These are phyloP conservation scores for Strigops habroptila DNA, from an alignment of 2,113 vertebrate genomes.

Conservation along the genomic window DNA sequence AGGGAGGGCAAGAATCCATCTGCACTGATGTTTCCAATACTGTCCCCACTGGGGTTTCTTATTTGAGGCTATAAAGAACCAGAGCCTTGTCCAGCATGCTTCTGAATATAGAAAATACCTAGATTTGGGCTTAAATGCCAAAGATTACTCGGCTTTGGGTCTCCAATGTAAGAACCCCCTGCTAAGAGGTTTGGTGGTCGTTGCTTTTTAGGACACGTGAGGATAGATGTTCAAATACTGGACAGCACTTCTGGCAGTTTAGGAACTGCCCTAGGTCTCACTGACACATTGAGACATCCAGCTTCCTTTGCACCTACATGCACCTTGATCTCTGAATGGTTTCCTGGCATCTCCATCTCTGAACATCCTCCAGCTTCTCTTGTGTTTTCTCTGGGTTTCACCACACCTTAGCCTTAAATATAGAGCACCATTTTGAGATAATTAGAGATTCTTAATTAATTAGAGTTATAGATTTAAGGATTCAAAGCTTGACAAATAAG, in stretches of 20 bases:
- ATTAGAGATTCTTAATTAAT: slow-evolving; percentile 50
- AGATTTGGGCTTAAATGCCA: neutral
- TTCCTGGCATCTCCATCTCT: neutral
- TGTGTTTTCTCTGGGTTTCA: neutral
- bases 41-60: neutral
- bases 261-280: neutral
- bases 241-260: neutral
- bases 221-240: neutral
- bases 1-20: neutral
- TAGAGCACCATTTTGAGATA: neutral
- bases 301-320: neutral
- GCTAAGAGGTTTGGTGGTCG: neutral
- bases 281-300: neutral
- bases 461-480: slow-evolving; percentile 37
- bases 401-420: slow-evolving; percentile 42
- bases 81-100: fast-evolving
- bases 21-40: neutral
- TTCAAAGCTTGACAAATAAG: slow-evolving; percentile 42
- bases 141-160: neutral
- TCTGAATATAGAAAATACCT: neutral
- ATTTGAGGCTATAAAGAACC: neutral
- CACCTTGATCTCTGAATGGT: neutral
- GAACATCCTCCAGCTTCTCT: neutral
- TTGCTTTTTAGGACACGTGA: neutral
- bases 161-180: neutral